These are phyloP conservation scores for Cecidostiba fungosa DNA, from an alignment of 2,888 invertebrate genomes.

Conservation along the genomic window DNA sequence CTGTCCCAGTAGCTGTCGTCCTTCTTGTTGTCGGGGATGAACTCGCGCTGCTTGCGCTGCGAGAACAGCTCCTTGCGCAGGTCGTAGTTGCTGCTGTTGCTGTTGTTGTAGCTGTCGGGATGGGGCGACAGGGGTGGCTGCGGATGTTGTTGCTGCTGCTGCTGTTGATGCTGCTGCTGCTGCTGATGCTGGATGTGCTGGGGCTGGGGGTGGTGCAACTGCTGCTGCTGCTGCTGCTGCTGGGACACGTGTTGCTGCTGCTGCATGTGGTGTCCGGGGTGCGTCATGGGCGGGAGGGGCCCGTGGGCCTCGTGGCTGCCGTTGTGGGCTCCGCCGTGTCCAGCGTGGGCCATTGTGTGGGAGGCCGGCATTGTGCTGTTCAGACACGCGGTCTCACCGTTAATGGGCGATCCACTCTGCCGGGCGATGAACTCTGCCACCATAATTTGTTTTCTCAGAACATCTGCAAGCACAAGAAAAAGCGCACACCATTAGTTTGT, in stretches of 20 bases:
- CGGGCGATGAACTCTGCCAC: slow-evolving; percentile 93
- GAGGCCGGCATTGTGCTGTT: slow-evolving; percentile 80
- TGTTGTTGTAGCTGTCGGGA: slow-evolving; percentile 62
- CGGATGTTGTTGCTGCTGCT: slow-evolving; percentile 66
- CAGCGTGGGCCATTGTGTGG: slow-evolving; percentile 78
- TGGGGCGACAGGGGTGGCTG: slow-evolving; percentile 70
- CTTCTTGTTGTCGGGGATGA: slow-evolving; percentile 97
- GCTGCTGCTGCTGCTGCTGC: slow-evolving; percentile 67
- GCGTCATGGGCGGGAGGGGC: slow-evolving; percentile 75
- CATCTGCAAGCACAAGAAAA: slow-evolving; percentile 74
- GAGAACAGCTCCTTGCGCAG: slow-evolving; percentile 91
- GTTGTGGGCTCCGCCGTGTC: slow-evolving; percentile 70
- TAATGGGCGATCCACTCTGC: slow-evolving; percentile 86
- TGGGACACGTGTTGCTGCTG: slow-evolving; percentile 70
- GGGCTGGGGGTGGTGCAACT: slow-evolving; percentile 65
- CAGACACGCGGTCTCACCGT: slow-evolving; percentile 85
- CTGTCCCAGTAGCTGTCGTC: slow-evolving; percentile 99
- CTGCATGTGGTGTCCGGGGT: slow-evolving; percentile 73
- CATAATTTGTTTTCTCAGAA: slow-evolving; percentile 85
- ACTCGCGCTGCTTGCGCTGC: slow-evolving; percentile 96
- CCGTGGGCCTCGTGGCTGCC: slow-evolving; percentile 75
- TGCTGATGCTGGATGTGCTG: slow-evolving; percentile 68
- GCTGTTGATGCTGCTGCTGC: slow-evolving; percentile 67
- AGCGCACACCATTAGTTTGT: neutral
- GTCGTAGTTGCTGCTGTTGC: slow-evolving; percentile 74